Base-by-base conservation (phyloP, 2,113 vertebrate species). In the Leiothrix lutea region DNA sequence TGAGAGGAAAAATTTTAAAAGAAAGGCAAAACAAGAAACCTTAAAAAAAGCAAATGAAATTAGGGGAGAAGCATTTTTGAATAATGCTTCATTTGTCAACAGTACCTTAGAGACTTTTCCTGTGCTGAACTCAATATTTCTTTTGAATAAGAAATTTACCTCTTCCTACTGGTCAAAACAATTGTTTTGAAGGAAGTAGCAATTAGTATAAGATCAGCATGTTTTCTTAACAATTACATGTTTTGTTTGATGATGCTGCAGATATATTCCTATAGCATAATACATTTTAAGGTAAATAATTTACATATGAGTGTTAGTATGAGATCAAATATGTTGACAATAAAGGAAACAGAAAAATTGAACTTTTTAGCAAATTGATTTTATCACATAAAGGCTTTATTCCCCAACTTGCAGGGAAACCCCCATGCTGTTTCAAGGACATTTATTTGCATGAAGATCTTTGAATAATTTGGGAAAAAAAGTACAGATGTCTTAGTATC, bases 341-440 rank as follows among this genome's bases (percentile, higher is more conserved):
- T 38, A 44, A 78, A 56, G 8, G 22, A 58, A 47, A 86, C 6
- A 45, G 0, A 71, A 66, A 81, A 71, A 33, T 2, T n/a, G 4
- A 1, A 1, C 0, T 1, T 29, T 64, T 40, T 28, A 65, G 12
- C 3, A 14, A 13, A 19, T 66, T 70, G 3, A 31, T 78, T 94
- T 73, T 82, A 28, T 85, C 22, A 45, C 4, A 10, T 36, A 33
- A 7, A 29, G 4, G 3, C 2, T 77, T 8, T 48, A 31, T 70
- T 48, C 16, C 8, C 8, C 11, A 78, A 17, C 7, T 4, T 57
- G 16, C 5, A 38, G 12, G 24, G 3, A 72, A 84, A 60, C 1
- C 1, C 17, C 24, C 3, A 33, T 29, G 7, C 4, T 66, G 2
- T 40, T 66, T 73, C 7, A 60, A 3, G 8, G 14, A 16, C 3